Evolutionary conservation across 2,113 vertebrate genomes (phyloP), one percentile per base, ranked within the genome.

Genomic region (Phodopus roborovskii): DNA sequence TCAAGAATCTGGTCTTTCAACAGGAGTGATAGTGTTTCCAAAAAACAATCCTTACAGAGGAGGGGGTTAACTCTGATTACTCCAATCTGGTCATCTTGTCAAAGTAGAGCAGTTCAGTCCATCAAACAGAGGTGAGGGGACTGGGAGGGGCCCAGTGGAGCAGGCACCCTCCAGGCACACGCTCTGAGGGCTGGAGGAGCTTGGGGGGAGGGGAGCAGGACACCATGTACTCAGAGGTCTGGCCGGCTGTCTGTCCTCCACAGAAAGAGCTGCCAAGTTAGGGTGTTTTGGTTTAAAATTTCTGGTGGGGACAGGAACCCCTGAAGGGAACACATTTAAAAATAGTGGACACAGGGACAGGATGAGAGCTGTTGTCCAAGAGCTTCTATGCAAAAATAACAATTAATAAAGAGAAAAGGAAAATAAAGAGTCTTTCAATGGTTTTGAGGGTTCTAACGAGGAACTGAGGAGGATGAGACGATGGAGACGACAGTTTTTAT

Each of bases 351-450:
- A 92, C 30, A 42, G 95, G 96, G 97, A 96, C 90, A 42, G 89
- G 90, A 96, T 13, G 79, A 96, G 97, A 98, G 98, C 97, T 98
- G 98, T 98, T 98, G 98, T 98, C 98, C 98, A 3, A 98, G 98
- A 98, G 98, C 98, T 97, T 98, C 98, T 98, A 98, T 19, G 85
- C 97, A 97, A 98, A 97, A 98, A 97, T 93, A 97, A 98, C 95
- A 98, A 94, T 92, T 75, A 84, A 97, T 79, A 91, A 83, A 94
- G 97, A 97, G 95, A 94, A 10, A 97, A 95, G 92, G 93, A 95
- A 92, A 97, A 93, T 82, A 97, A 96, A 97, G 64, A 99, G 99
- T 98, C 98, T 98, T 98, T 98, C 98, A 96, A 97, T 97, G 97
- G 97, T 97, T 85, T 96, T 97, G 96, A 94, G 98, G 98, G 97